A percentile compares a stretch with the other conserved stretches of the same genome.
phyloP scores from a whole-genome alignment of 1,140 invertebrate genomes.

The Pogonus chalceus region DNA sequence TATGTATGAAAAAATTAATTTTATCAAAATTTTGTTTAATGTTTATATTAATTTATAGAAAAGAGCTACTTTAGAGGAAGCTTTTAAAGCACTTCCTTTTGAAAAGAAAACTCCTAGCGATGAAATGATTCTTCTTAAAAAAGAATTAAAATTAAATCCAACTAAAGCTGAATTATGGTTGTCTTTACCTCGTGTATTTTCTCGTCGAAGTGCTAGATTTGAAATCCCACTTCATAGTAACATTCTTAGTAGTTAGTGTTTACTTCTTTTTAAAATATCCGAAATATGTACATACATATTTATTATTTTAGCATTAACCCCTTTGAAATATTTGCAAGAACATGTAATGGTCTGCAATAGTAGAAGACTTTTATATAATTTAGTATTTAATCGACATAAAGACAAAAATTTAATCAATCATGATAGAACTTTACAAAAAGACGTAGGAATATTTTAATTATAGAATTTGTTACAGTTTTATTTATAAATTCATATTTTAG shows the following conservation, averaged over 20 bases:
- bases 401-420: conserved; percentile 17
- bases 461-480: conserved; percentile 6
- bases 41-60: conserved; percentile 33
- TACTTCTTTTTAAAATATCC: neutral
- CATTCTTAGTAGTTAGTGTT: conserved; percentile 40
- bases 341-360: conserved; percentile 49
- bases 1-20: conserved; percentile 43
- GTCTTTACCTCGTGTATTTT: conserved; percentile 51
- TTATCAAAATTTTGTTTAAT: conserved; percentile 14
- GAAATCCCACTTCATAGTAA: conserved; percentile 50
- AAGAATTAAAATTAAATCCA: conserved; percentile 43
- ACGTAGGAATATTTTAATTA: neutral
- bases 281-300: conserved; percentile 7
- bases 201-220: conserved; percentile 50
- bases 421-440: neutral
- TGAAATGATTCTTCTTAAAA: conserved; percentile 86
- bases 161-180: conserved; percentile 43
- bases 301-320: conserved; percentile 40
- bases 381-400: conserved; percentile 41
- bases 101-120: conserved; percentile 72
- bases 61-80: conserved; percentile 53
- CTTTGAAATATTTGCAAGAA: conserved; percentile 50
- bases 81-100: conserved; percentile 40
- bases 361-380: conserved; percentile 49
- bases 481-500: neutral